A percentile compares a stretch with the other conserved stretches of the same genome.
Evolutionary conservation across 2,888 invertebrate genomes (phyloP).

Genomic region (Drosophila nr. medialis): DNA sequence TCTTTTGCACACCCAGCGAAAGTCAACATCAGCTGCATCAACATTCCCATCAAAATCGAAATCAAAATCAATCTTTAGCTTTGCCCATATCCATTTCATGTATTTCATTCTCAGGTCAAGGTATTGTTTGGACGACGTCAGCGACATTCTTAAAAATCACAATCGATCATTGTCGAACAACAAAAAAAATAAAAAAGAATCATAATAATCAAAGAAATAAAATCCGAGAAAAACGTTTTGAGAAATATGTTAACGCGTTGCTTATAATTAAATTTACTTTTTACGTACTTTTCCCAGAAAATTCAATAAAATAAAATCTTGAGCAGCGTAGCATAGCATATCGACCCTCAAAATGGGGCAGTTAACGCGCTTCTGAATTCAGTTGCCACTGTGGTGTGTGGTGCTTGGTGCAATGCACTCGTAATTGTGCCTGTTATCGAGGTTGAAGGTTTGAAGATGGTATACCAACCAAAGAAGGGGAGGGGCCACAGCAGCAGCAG

Average conservation of each 20-base stretch:
- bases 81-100: slow-evolving; percentile 69
- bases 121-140: slow-evolving; percentile 13
- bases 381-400: slow-evolving; percentile 62
- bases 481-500: not conserved
- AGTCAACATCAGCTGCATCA: slow-evolving; percentile 42
- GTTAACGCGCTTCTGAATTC: slow-evolving; percentile 29
- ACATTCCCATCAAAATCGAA: slow-evolving; percentile 16
- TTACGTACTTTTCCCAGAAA: slow-evolving; percentile 56
- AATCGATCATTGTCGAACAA: slow-evolving; percentile 78
- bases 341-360: slow-evolving; percentile 31
- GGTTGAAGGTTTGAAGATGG: slow-evolving; percentile 18
- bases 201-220: slow-evolving; percentile 46
- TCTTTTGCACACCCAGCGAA: slow-evolving; percentile 34
- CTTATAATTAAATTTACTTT: slow-evolving; percentile 65
- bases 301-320: slow-evolving; percentile 43
- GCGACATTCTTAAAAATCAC: slow-evolving; percentile 68
- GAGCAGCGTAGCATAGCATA: slow-evolving; percentile 15
- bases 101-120: slow-evolving; percentile 28
- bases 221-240: slow-evolving; percentile 29
- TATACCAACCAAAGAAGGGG: not conserved
- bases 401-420: slow-evolving; percentile 58
- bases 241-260: slow-evolving; percentile 43
- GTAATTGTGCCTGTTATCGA: slow-evolving; percentile 55
- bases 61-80: slow-evolving; percentile 72
- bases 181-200: slow-evolving; percentile 6